These are phyloP conservation scores for Sitobion miscanthi DNA, from an alignment of 1,140 invertebrate species.

Conservation along the genomic window DNA sequence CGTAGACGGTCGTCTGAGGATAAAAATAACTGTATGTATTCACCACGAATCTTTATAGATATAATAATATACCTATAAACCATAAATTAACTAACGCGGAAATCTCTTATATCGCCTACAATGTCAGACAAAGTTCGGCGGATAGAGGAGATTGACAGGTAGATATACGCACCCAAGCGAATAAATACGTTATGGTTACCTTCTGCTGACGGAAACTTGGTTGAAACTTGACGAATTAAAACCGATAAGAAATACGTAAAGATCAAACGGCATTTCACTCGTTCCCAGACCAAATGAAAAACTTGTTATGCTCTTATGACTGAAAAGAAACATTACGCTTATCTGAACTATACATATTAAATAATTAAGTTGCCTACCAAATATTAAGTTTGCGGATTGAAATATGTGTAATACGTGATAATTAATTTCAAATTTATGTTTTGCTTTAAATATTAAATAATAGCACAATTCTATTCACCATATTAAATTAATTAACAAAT, in stretches of 20 bases:
- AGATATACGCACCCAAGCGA: not conserved
- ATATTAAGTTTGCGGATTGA: not conserved
- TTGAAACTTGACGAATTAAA: conserved; percentile 16
- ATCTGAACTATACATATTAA: not conserved
- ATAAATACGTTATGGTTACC: not conserved
- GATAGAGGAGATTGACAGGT: not conserved
- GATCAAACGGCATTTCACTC: not conserved
- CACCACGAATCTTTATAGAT: not conserved
- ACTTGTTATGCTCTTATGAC: not conserved
- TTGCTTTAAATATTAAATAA: not conserved
- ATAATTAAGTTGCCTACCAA: not conserved
- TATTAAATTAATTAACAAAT: not conserved
- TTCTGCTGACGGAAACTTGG: conserved; percentile 4
- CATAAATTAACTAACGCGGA: conserved; percentile 24
- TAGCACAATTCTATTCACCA: not conserved
- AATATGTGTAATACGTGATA: not conserved
- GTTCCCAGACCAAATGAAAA: not conserved
- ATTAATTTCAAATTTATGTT: not conserved
- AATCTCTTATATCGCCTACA: not conserved
- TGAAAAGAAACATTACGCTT: not conserved
- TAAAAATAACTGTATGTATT: not conserved
- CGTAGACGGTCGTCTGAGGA: no score
- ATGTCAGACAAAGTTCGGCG: not conserved
- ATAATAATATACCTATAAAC: not conserved
- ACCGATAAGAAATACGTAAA: not conserved